These are phyloP conservation scores for Dendroctonus valens DNA, from an alignment of 1,140 invertebrate species.

Conservation along the genomic window DNA sequence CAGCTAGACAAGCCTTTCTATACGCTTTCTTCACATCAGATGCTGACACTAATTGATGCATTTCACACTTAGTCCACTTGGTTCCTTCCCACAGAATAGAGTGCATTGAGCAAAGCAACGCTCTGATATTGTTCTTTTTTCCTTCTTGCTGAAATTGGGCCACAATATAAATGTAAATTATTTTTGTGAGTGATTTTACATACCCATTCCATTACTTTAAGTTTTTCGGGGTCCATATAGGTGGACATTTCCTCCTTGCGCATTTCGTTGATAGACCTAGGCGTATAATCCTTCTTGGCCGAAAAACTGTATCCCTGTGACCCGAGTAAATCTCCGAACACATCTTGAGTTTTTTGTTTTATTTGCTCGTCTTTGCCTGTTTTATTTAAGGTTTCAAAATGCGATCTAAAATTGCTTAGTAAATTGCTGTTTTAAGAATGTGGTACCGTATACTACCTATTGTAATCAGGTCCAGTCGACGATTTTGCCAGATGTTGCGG, in stretches of 20 bases:
- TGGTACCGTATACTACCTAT: slow-evolving; percentile 11
- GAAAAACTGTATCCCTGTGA: slow-evolving; percentile 84
- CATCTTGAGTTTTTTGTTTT: slow-evolving; percentile 61
- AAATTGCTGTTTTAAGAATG: too few relatives aligned
- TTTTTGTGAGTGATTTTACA: slow-evolving; percentile 26
- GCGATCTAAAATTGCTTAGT: slow-evolving; percentile 49
- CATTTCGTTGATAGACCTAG: slow-evolving; percentile 91
- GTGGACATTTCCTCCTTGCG: slow-evolving; percentile 81
- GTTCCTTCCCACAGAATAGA: slow-evolving; percentile 93
- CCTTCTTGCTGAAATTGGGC: slow-evolving; percentile 74
- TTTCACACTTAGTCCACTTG: slow-evolving; percentile 89
- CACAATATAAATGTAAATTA: not conserved
- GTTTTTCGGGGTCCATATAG: slow-evolving; percentile 88
- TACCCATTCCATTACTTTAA: slow-evolving; percentile 79
- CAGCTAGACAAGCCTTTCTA: slow-evolving; percentile 90
- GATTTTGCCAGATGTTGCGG: slow-evolving; percentile 50
- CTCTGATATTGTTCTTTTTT: slow-evolving; percentile 95
- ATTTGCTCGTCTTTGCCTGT: slow-evolving; percentile 43
- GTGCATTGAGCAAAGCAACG: slow-evolving; percentile 90
- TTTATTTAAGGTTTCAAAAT: slow-evolving; percentile 64
- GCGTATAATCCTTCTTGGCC: slow-evolving; percentile 71
- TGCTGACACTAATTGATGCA: slow-evolving; percentile 88
- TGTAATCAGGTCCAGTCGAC: slow-evolving; percentile 40
- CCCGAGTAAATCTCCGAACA: slow-evolving; percentile 88
- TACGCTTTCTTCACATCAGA: slow-evolving; percentile 96